A percentile compares a stretch with the other conserved stretches of the same genome.
Evolutionary conservation across 2,797 vertebrate species (phyloP).

Genomic region (Rhadinocentrus ornatus): DNA sequence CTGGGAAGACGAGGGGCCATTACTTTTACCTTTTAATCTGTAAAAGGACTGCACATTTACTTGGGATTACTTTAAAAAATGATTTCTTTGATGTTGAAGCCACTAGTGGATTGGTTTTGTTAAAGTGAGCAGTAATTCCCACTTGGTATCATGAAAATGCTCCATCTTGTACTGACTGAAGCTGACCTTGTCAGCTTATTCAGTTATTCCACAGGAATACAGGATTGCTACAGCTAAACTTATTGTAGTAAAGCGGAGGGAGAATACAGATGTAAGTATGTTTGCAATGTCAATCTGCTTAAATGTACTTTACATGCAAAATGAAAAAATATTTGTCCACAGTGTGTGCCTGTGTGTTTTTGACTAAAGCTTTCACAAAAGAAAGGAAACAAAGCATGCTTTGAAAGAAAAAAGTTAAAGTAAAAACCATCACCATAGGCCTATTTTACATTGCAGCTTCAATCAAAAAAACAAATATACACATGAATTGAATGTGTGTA

Average conservation of each 20-base stretch:
- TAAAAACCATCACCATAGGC: slow-evolving; percentile 27
- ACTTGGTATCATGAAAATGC: neutral
- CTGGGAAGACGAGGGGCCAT: slow-evolving; percentile 41
- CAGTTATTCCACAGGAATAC: neutral
- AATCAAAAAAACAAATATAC: slow-evolving; percentile 14
- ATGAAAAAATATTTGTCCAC: neutral
- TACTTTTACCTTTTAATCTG: slow-evolving; percentile 58
- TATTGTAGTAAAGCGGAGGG: neutral
- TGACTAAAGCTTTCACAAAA: neutral
- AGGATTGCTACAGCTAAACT: neutral
- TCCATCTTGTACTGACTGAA: neutral
- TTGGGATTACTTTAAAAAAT: slow-evolving; percentile 49
- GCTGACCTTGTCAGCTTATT: neutral
- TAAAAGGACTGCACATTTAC: slow-evolving; percentile 36
- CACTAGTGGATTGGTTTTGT: slow-evolving; percentile 35
- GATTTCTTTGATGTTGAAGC: slow-evolving; percentile 40
- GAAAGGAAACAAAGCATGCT: slow-evolving; percentile 34
- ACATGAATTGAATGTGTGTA: slow-evolving; percentile 41
- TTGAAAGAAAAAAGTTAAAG: slow-evolving; percentile 35
- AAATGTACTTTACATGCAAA: neutral
- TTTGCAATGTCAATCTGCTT: neutral
- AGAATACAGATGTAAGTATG: neutral
- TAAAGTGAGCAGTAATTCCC: slow-evolving; percentile 12
- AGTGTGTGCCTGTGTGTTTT: neutral
- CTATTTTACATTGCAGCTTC: slow-evolving; percentile 34